Evolutionary conservation across 2,797 vertebrate genomes (phyloP), one percentile per base, ranked within the genome.

Genomic region (Aselliscus stoliczkanus): DNA sequence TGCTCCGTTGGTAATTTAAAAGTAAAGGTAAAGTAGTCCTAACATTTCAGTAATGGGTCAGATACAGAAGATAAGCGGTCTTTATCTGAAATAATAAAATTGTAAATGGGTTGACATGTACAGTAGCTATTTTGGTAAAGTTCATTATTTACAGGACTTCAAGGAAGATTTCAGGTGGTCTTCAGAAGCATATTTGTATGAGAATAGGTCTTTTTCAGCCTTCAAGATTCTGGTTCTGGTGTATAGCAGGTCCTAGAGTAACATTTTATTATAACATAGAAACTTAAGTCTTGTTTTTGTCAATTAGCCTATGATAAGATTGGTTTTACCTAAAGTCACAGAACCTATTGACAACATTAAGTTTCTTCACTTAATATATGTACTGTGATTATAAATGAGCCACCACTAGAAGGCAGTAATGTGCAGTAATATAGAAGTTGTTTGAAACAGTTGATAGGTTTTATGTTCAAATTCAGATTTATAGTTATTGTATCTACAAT

Each of bases 391-490:
- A 21, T 85, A 72, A 92, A 37, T 81, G 29, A 82, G 12, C 54
- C 5, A 20, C 31, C 52, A 70, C 44, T 4, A 69, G 81, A 90
- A 83, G 50, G 70, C 44, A 83, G 62, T 82, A 77, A 65, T 44
- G 50, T 31, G 9, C 47, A 90, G 29, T 96, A 84, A 44, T 85
- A 27, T 39, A 52, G 60, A 89, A 90, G 6, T 88, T 95, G 72
- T 56, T 76, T 81, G 60, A 76, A 52, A 47, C 34, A 73, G 44
- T 64, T 73, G 25, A 18, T 62, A 73, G 60, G 31, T n/a, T 60
- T 25, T 90, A 47, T 85, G 25, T 88, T 92, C 37, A 89, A 6
- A 94, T 80, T 92, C 72, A 91, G 15, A 77, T 95, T 83, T 91
- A 64, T 92, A 91, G 67, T 83, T 73, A 37, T 83, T 56, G 12